Evolutionary conservation across 2,797 vertebrate genomes (phyloP).

Genomic region (Pseudomugil tenellus): DNA sequence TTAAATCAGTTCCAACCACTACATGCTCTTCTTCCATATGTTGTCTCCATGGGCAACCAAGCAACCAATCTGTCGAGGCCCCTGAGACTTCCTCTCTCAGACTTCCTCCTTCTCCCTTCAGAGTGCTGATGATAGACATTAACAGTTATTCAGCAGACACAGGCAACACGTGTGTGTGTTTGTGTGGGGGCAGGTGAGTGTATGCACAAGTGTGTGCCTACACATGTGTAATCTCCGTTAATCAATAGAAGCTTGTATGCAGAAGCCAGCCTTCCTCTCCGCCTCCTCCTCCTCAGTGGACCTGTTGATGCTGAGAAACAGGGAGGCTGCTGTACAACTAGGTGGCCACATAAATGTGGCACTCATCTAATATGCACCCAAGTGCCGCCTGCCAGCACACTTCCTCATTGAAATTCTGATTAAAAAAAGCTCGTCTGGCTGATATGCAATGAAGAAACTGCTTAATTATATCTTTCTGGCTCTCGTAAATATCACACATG

Average conservation of each 20-base stretch:
- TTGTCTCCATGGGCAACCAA: conserved; percentile 67
- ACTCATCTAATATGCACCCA: conserved; percentile 76
- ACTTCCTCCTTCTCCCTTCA: conserved; percentile 49
- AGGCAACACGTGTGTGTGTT: conserved; percentile 27
- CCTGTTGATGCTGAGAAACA: conserved; percentile 78
- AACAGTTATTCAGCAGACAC: conserved; percentile 26
- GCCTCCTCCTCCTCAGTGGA: conserved; percentile 65
- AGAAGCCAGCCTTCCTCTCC: conserved; percentile 40
- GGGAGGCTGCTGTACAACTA: conserved; percentile 75
- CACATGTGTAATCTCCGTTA: conserved; percentile 62
- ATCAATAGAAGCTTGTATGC: conserved; percentile 78
- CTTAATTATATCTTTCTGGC: conserved; percentile 60
- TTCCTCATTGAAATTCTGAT: conserved; percentile 79
- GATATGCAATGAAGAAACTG: conserved; percentile 46
- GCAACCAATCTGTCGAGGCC: conserved; percentile 59
- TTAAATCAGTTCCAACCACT: conserved; percentile 33
- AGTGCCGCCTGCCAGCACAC: conserved; percentile 65
- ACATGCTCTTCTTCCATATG: conserved; percentile 57
- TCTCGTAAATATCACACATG: conserved; percentile 26
- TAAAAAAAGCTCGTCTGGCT: conserved; percentile 61
- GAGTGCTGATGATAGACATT: conserved; percentile 15
- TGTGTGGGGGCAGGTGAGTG: conserved; percentile 20
- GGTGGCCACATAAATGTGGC: conserved; percentile 74
- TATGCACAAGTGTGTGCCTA: conserved; percentile 31
- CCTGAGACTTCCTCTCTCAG: conserved; percentile 50